Evolutionary conservation across 2,797 vertebrate genomes (phyloP).

Genomic region (Hippoglossus hippoglossus): DNA sequence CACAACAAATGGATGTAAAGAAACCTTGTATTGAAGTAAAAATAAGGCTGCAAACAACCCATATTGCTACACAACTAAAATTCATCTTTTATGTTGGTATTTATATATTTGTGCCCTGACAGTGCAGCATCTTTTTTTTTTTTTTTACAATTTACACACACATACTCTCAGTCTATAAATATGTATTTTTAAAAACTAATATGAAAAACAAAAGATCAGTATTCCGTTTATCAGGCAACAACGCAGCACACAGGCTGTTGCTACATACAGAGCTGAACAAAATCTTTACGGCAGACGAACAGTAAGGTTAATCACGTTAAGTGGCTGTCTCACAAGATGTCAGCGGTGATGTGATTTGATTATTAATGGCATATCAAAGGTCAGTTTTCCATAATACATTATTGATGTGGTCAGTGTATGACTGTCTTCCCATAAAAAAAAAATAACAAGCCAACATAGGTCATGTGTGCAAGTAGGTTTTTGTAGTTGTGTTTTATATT

Average conservation of each 20-base stretch:
- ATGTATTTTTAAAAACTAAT: no score
- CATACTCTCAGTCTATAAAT: no score
- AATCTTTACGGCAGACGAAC: background rate
- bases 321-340: background rate
- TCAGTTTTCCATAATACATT: background rate
- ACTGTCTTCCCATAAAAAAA: background rate
- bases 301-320: background rate
- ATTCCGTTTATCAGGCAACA: no score
- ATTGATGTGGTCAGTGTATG: background rate
- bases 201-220: no score
- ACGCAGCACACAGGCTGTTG: background rate
- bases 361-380: background rate
- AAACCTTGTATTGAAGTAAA: background rate
- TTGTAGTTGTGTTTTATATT: background rate
- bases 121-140: no score
- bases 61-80: background rate
- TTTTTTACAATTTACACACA: no score
- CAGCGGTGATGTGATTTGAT: no score
- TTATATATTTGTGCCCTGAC: no score
- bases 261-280: background rate
- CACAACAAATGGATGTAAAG: background rate
- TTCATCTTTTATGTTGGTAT: no score
- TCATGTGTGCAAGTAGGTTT: background rate
- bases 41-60: background rate
- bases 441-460: background rate